These are phyloP conservation scores for Brienomyrus brachyistius DNA, from an alignment of 2,113 vertebrate genomes.

Conservation along the genomic window DNA sequence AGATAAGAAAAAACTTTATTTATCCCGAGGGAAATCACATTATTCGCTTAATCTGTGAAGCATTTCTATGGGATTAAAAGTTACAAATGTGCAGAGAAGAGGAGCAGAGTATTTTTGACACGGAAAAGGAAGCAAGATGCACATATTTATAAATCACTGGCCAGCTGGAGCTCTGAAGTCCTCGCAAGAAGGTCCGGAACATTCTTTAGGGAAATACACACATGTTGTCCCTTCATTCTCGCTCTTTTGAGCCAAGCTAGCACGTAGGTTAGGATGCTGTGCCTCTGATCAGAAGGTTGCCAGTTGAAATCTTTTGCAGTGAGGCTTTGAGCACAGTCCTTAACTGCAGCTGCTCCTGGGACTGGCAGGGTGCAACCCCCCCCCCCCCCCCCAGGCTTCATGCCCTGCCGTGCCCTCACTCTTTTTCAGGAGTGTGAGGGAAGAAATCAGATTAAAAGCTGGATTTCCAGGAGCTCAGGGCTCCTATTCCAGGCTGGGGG, in stretches of 20 bases:
- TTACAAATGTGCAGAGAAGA: background rate
- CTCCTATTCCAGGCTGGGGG: conserved; percentile 6
- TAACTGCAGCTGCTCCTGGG: background rate
- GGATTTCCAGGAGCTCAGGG: conserved; percentile 3
- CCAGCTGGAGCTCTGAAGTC: background rate
- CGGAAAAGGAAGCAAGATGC: background rate
- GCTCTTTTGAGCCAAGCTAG: background rate
- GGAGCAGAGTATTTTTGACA: background rate
- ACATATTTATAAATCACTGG: background rate
- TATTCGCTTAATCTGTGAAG: conserved; percentile 14
- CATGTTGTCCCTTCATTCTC: background rate
- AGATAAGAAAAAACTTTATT: too few relatives aligned
- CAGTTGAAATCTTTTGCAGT: background rate
- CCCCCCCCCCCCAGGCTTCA: background rate
- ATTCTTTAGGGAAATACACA: background rate
- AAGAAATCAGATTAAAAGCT: background rate
- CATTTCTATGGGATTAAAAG: conserved; percentile 12
- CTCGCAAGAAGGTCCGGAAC: background rate
- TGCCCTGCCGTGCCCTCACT: background rate
- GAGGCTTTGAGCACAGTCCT: background rate
- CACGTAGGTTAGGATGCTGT: background rate
- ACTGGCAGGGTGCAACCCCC: background rate
- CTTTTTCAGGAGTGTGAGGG: background rate
- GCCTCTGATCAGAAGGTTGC: background rate
- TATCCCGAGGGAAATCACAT: too few relatives aligned